Percentiles rank a stretch among this genome's conserved stretches.
Evolutionary conservation across 2,797 vertebrate genomes (phyloP).

Genomic region (Heterohyrax brucei): DNA sequence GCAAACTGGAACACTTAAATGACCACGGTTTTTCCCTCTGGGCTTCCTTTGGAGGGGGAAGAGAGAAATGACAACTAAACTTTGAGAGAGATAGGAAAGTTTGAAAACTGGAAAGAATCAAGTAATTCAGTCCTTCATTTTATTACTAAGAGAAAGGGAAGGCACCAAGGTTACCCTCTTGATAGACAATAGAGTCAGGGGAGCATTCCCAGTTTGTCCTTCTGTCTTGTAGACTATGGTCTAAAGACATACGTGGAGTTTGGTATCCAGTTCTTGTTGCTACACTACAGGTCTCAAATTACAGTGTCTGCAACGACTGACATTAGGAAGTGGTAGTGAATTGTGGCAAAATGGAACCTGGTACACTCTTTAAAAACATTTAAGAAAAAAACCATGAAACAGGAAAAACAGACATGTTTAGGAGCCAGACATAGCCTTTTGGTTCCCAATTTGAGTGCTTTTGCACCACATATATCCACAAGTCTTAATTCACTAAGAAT

Average conservation of each 20-base stretch:
- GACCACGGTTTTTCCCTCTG: conserved; percentile 36
- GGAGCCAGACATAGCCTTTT: background rate
- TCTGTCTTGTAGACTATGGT: conserved; percentile 15
- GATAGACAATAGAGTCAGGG: conserved; percentile 7
- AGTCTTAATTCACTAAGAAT: background rate
- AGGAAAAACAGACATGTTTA: background rate
- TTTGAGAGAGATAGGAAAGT: conserved; percentile 61
- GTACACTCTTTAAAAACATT: background rate
- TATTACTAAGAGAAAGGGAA: conserved; percentile 40
- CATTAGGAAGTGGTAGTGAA: background rate
- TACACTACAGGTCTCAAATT: background rate
- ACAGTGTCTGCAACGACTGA: background rate
- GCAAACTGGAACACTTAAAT: conserved; percentile 10
- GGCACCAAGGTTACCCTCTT: background rate
- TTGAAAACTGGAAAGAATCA: background rate
- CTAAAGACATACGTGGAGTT: background rate
- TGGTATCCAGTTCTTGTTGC: background rate
- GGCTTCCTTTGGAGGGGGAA: conserved; percentile 39
- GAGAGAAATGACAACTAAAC: conserved; percentile 37
- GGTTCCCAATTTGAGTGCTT: background rate
- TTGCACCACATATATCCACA: background rate
- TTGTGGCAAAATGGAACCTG: background rate
- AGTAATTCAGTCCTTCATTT: conserved; percentile 12
- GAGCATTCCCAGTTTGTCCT: background rate
- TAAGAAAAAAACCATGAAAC: background rate